These are phyloP conservation scores for Menidia menidia DNA, from an alignment of 2,797 vertebrate species.

Conservation along the genomic window DNA sequence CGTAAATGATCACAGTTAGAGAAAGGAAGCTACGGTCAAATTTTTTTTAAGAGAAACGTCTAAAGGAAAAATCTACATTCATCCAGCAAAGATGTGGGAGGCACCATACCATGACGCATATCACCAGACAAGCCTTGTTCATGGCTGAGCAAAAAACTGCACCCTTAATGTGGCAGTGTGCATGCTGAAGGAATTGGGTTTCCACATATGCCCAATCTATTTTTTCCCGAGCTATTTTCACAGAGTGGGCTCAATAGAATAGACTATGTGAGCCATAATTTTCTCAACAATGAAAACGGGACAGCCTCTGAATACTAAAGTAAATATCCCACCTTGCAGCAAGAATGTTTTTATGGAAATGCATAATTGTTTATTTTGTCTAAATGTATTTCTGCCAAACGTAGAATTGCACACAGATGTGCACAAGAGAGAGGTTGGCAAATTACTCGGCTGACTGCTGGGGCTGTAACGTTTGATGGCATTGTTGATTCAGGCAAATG, in stretches of 20 bases:
- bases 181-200: neutral
- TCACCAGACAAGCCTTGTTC: too few relatives aligned
- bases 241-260: conserved; percentile 3
- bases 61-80: neutral
- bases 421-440: conserved; percentile 8
- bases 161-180: neutral
- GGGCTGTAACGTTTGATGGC: conserved; percentile 27
- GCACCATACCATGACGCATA: too few relatives aligned
- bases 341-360: conserved; percentile 6
- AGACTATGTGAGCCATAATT: neutral
- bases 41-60: neutral
- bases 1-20: neutral
- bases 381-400: conserved; percentile 15
- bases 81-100: neutral
- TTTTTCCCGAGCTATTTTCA: neutral
- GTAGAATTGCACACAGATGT: neutral
- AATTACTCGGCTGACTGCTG: conserved; percentile 25
- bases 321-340: neutral
- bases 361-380: conserved; percentile 14
- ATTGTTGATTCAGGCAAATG: conserved; percentile 28
- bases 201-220: conserved; percentile 1
- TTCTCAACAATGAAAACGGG: neutral
- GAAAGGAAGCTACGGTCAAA: neutral
- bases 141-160: neutral
- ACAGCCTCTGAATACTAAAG: conserved; percentile 19